Evolutionary conservation across 2,797 vertebrate genomes (phyloP), one percentile per base, ranked within the genome.

Genomic region (Syndactyla subalaris): DNA sequence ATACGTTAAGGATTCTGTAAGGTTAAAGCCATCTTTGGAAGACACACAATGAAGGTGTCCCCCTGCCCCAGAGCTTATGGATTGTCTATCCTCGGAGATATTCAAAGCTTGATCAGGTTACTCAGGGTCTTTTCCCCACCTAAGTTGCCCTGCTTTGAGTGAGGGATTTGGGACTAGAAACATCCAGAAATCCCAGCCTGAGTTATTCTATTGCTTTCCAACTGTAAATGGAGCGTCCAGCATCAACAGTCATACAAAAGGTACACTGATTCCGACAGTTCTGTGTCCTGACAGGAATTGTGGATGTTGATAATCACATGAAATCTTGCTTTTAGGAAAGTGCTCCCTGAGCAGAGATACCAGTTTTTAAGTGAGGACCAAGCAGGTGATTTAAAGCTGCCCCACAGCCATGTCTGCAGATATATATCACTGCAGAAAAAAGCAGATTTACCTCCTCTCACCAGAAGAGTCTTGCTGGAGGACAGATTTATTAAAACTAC

Each of bases 401-500:
- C 74, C 48, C 36, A 34, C 51, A 87, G 85, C 36, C 6, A 3
- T 1, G 4, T 52, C 62, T 88, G 90, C 59, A 88, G 88, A 81
- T 66, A 76, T 3, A 48, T 52, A 82, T 67, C 90, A 30, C 36
- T 21, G 36, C 54, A 88, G 58, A 49, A 80, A 82, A 63, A 45
- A 70, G 58, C 3, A 54, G 80, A 90, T 79, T 70, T 79, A 66
- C 80, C 74, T 92, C 80, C 29, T 78, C 66, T 75, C 77, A 72
- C 36, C 66, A 68, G 15, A 58, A 59, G 8, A 73, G 19, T 41
- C 48, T 90, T 46, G 62, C 85, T 92, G 51, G 62, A 78, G 46
- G 66, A 93, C 62, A 88, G 86, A 76, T 81, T 88, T 93, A 88
- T 78, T 84, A 88, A 88, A 93, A 78, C 94, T 89, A 88, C 86